A percentile compares a stretch with the other conserved stretches of the same genome.
Conservation (phyloP, 2,113 vertebrate genomes). For the Melanostigma gelatinosum region DNA sequence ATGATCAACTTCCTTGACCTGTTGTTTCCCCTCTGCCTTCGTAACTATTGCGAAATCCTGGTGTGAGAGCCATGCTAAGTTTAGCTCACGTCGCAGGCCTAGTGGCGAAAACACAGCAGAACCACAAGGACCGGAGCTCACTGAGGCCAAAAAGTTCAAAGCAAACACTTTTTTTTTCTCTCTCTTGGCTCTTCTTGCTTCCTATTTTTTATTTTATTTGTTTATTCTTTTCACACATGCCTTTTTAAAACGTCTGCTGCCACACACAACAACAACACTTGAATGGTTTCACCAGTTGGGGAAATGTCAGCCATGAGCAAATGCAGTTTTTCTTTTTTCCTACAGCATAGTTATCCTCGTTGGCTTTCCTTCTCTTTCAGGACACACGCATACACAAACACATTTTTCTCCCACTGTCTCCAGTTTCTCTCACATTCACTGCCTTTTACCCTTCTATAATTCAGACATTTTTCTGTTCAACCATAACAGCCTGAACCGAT, state of each 20-base stretch:
- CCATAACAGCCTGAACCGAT: conserved; percentile 29
- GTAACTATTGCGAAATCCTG: conserved; percentile 61
- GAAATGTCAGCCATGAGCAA: conserved; percentile 52
- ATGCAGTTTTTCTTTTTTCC: conserved; percentile 29
- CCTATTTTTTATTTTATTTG: background rate
- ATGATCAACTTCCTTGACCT: conserved; percentile 62
- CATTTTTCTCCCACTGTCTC: conserved; percentile 36
- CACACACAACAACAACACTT: conserved; percentile 3
- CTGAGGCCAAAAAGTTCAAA: conserved; percentile 39
- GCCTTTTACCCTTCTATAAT: conserved; percentile 62
- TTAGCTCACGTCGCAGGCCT: conserved; percentile 45
- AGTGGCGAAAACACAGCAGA: conserved; percentile 44
- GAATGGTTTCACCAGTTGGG: conserved; percentile 29
- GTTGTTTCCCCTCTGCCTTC: conserved; percentile 36
- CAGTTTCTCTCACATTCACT: conserved; percentile 44
- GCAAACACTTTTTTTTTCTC: conserved; percentile 1
- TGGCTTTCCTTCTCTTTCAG: conserved; percentile 35
- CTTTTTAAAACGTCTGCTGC: background rate
- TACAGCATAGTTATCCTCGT: conserved; percentile 35
- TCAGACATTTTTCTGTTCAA: conserved; percentile 43
- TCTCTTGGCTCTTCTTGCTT: background rate
- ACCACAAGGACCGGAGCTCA: conserved; percentile 39
- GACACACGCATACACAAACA: conserved; percentile 25
- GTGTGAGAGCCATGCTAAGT: conserved; percentile 59
- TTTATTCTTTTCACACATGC: background rate